phyloP scores from a whole-genome alignment of 2,113 vertebrate species.

The Aptenodytes patagonicus region DNA sequence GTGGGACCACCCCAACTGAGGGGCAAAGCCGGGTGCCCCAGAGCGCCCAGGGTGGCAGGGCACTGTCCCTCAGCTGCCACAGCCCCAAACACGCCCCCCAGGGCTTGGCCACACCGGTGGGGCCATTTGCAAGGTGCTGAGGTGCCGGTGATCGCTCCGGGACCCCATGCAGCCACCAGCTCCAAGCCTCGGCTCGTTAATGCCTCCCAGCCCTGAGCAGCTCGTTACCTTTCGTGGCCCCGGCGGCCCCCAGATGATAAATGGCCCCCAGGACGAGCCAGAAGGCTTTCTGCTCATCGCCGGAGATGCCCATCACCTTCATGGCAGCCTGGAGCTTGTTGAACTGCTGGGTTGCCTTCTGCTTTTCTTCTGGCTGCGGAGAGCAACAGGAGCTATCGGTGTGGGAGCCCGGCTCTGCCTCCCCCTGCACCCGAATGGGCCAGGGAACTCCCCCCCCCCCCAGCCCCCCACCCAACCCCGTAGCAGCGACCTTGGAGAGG shows the following conservation, averaged over 20 bases:
- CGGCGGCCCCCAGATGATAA: slow-evolving; percentile 92
- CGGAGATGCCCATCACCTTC: slow-evolving; percentile 91
- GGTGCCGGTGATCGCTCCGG: neutral
- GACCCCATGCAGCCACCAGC: neutral
- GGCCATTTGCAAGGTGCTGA: neutral
- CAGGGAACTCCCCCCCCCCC: neutral
- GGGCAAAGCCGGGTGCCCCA: neutral
- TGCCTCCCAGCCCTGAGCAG: neutral
- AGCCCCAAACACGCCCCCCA: neutral
- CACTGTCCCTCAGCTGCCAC: neutral
- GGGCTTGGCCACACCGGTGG: neutral
- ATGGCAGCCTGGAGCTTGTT: slow-evolving; percentile 94
- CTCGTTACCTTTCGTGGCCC: slow-evolving; percentile 92
- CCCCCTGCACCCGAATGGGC: neutral
- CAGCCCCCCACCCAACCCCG: neutral
- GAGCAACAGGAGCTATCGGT: accelerated
- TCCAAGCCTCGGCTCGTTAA: neutral
- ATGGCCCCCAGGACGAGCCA: slow-evolving; percentile 89
- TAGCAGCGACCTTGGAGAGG: slow-evolving; percentile 80
- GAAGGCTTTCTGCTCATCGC: slow-evolving; percentile 89
- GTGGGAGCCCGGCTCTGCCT: neutral
- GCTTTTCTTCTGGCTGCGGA: slow-evolving; percentile 89
- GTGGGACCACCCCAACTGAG: accelerated
- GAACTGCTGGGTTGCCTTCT: slow-evolving; percentile 91
- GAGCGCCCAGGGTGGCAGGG: neutral